Base-by-base conservation (phyloP, 2,113 vertebrate species). In the Dipodomys ordii region DNA sequence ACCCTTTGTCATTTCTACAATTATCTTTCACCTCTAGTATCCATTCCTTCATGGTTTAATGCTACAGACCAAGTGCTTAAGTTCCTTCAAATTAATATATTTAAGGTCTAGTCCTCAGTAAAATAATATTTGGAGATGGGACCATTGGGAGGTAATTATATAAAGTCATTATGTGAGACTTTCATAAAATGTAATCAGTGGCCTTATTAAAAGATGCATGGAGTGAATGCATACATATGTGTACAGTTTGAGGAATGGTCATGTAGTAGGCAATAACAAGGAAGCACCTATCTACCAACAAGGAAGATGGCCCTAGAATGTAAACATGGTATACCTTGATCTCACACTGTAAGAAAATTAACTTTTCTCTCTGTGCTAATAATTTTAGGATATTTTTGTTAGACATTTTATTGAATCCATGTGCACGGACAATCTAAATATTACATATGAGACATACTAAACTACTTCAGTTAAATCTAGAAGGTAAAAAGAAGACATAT, bases 371-470 rank as follows among this genome's bases (percentile, higher is more conserved):
- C 68, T 81, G 73, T 83, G 28, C 32, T 2, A 44, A 30, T 53
- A 46, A 57, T 57, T 57, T 57, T 87, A 35, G 19, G 11, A 8
- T 23, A 87, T 64, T 84, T 57, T 88, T 74, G 5, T 80, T 90
- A 74, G 23, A 32, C 15, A 57, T 57, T 57, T 57, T 57, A 18
- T 57, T 57, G 86, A 32, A 39, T 44, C 6, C 62, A 88, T 57
- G 15, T 69, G n/a, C n/a, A 4, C 32, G 6, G 3, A 74, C 60
- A 84, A 78, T 83, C n/a, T 4, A 44, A 91, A 88, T 88, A 93
- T 91, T 32, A 89, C 69, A 94, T 85, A 68, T 69, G 30, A 97
- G 90, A 81, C 87, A 90, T 72, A 86, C 87, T 22, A 92, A 96
- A 64, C 39, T 91, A 93, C 87, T 46, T 95, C 44, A 85, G n/a